phyloP scores from a whole-genome alignment of 2,113 vertebrate genomes.

The Petaurus breviceps region DNA sequence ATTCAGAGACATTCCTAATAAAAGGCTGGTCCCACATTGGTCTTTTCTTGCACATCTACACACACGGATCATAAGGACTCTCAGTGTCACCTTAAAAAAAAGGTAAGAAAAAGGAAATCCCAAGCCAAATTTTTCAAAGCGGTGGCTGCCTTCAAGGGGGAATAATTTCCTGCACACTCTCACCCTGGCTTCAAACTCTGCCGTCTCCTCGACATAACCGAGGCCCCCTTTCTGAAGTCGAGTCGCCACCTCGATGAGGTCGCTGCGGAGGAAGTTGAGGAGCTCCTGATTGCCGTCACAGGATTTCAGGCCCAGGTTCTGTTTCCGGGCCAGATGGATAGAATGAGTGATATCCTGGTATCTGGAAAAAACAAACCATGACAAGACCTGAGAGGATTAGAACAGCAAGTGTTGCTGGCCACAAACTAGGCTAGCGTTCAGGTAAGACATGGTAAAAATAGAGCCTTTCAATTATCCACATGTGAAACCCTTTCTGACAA shows the following conservation, averaged over 20 bases:
- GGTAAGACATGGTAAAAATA: neutral
- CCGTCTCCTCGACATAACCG: conserved; percentile 93
- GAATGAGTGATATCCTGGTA: conserved; percentile 96
- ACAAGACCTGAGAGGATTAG: neutral
- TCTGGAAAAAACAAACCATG: conserved; percentile 78
- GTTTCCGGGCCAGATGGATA: conserved; percentile 92
- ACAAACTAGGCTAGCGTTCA: neutral
- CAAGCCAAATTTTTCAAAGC: neutral
- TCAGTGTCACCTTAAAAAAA: neutral
- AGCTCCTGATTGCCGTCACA: conserved; percentile 94
- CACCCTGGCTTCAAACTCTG: conserved; percentile 92
- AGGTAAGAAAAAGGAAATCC: neutral
- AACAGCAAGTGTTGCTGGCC: neutral
- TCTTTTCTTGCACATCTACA: conserved; percentile 41
- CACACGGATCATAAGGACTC: neutral
- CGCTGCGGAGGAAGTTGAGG: conserved; percentile 92
- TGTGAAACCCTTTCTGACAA: neutral
- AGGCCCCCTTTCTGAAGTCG: conserved; percentile 96
- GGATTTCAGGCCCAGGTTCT: conserved; percentile 89
- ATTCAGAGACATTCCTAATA: neutral
- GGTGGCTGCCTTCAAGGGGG: neutral
- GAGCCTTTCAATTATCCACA: neutral
- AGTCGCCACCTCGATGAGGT: conserved; percentile 96
- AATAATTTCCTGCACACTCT: conserved; percentile 41
- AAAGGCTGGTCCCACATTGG: neutral